A percentile compares a stretch with the other conserved stretches of the same genome.
Evolutionary conservation across 2,113 vertebrate genomes (phyloP).

Genomic region (Elgaria multicarinata): DNA sequence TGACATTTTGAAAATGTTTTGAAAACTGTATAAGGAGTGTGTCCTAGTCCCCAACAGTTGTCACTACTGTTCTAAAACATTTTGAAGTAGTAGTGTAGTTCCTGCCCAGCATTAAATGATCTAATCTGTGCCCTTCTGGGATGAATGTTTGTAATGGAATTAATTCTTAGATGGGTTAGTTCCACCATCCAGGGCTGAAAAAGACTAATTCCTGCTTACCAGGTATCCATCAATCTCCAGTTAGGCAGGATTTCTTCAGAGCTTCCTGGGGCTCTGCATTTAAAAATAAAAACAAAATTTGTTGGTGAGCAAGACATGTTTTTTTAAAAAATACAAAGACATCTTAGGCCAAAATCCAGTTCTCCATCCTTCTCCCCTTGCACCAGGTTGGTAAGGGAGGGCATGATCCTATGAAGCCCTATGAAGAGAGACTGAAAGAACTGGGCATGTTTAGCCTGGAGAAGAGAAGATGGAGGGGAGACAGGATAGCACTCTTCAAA

Average conservation of each 20-base stretch:
- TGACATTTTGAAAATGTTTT: too few species aligned
- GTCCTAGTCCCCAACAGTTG: too few species aligned
- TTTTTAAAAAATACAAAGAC: not conserved
- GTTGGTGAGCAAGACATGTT: not conserved
- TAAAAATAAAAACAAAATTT: not conserved
- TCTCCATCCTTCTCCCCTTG: not conserved
- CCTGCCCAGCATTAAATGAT: not conserved
- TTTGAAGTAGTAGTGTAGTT: too few species aligned
- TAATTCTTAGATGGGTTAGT: not conserved
- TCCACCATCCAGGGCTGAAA: not conserved
- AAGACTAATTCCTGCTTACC: not conserved
- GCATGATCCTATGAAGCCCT: too few species aligned
- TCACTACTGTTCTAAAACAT: too few species aligned
- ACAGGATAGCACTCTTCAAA: too few species aligned
- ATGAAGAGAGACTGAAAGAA: too few species aligned
- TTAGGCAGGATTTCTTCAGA: not conserved
- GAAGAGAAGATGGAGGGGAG: too few species aligned
- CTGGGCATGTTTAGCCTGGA: too few species aligned
- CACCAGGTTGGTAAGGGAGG: too few species aligned
- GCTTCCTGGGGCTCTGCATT: not conserved
- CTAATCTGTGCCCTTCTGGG: not conserved
- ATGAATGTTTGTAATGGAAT: not conserved
- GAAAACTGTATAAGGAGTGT: too few species aligned
- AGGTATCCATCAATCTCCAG: not conserved
- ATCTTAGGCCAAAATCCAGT: not conserved